A percentile compares a stretch with the other conserved stretches of the same genome.
Conservation (phyloP, 2,113 vertebrate genomes). For the Brachionichthys hirsutus region DNA sequence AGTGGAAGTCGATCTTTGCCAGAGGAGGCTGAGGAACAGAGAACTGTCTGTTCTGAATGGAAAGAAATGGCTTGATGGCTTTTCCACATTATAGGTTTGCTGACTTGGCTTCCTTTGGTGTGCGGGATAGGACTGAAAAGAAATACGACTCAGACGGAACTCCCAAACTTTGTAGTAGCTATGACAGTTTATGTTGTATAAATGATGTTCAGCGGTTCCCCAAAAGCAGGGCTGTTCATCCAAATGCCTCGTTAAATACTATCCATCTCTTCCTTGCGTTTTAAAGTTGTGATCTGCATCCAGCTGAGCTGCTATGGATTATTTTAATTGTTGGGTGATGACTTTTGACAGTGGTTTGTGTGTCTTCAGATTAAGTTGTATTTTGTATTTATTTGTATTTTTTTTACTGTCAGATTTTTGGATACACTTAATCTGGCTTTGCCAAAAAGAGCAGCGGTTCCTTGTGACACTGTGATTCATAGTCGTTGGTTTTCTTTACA, state of each 20-base stretch:
- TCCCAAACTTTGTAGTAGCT: conserved; percentile 5
- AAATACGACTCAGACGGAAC: conserved; percentile 2
- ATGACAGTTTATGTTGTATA: background rate
- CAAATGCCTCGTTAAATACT: background rate
- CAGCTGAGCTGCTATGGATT: too few relatives aligned
- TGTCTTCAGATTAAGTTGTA: too few relatives aligned
- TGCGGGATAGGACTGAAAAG: conserved; percentile 25
- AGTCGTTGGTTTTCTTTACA: too few relatives aligned
- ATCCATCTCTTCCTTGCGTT: background rate
- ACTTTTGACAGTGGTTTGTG: background rate
- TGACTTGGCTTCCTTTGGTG: conserved; percentile 10
- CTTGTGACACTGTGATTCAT: too few relatives aligned
- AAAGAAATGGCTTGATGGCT: conserved; percentile 35
- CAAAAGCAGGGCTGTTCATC: conserved; percentile 25
- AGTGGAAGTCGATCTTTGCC: conserved; percentile 12
- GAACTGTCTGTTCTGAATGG: conserved; percentile 42
- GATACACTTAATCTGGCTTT: too few relatives aligned
- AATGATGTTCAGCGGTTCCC: conserved; percentile 10
- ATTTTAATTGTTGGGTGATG: background rate
- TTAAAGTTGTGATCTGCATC: too few relatives aligned
- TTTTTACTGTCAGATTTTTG: too few relatives aligned
- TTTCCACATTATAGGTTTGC: conserved; percentile 37
- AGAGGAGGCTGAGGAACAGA: conserved; percentile 25
- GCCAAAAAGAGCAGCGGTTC: too few relatives aligned
- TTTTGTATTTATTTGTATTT: too few relatives aligned